These are phyloP conservation scores for Bombus superbus DNA, from an alignment of 1,140 invertebrate species.

Conservation along the genomic window DNA sequence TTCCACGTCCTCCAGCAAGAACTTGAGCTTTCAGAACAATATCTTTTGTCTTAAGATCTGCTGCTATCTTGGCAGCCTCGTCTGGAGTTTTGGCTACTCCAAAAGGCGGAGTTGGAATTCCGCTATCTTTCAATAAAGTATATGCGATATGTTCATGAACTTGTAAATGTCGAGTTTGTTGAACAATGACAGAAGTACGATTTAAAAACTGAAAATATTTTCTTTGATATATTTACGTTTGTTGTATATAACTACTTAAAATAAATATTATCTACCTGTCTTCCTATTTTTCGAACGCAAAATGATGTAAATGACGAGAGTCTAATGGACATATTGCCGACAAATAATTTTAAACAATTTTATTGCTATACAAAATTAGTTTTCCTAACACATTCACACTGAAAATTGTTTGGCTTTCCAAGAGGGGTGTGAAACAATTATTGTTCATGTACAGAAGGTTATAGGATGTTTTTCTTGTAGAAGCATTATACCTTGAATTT, in stretches of 20 bases:
- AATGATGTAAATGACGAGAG: background rate
- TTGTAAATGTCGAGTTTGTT: conserved; percentile 91
- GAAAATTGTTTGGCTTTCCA: background rate
- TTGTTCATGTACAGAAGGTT: background rate
- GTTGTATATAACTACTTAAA: background rate
- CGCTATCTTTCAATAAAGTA: conserved; percentile 90
- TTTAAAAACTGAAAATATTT: conserved; percentile 76
- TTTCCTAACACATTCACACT: background rate
- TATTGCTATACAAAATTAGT: background rate
- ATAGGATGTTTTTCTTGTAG: background rate
- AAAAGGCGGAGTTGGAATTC: conserved; percentile 96
- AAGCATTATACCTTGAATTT: conserved; percentile 21
- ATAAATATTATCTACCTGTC: conserved; percentile 46
- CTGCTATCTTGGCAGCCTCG: conserved; percentile 92
- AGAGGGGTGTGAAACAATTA: background rate
- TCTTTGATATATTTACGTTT: background rate
- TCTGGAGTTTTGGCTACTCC: conserved; percentile 93
- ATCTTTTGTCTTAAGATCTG: conserved; percentile 91
- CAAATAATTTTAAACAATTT: background rate
- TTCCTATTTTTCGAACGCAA: conserved; percentile 13
- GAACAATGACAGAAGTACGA: conserved; percentile 80
- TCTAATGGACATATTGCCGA: conserved; percentile 9
- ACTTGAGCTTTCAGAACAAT: conserved; percentile 98
- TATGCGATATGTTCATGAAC: conserved; percentile 98
- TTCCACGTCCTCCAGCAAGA: conserved; percentile 96